These are phyloP conservation scores for Orthosia gothica DNA, from an alignment of 2,888 invertebrate species.

Conservation along the genomic window DNA sequence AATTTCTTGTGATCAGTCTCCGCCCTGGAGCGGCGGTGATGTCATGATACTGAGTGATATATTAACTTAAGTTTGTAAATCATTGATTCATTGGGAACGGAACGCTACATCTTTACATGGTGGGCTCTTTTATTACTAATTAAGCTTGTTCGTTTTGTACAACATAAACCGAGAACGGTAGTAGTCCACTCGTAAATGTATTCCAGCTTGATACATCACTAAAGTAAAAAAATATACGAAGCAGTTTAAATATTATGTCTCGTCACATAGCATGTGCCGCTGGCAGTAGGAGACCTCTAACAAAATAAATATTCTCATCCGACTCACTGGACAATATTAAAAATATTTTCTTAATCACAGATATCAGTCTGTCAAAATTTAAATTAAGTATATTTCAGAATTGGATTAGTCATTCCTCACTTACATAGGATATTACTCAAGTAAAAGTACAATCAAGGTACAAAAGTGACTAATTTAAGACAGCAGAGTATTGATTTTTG, in stretches of 20 bases:
- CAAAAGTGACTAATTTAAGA: slow-evolving; percentile 91
- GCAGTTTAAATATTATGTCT: slow-evolving; percentile 80
- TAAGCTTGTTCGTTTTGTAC: slow-evolving; percentile 84
- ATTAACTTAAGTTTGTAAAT: slow-evolving; percentile 65
- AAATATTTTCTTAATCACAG: slow-evolving; percentile 92
- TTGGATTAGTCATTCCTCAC: slow-evolving; percentile 89
- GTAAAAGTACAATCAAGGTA: slow-evolving; percentile 90
- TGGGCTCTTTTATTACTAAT: slow-evolving; percentile 80
- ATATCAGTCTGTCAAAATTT: slow-evolving; percentile 92
- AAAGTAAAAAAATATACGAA: slow-evolving; percentile 85
- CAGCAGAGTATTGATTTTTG: slow-evolving; percentile 88
- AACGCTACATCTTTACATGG: slow-evolving; percentile 75
- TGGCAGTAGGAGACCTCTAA: slow-evolving; percentile 90
- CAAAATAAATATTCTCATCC: slow-evolving; percentile 91
- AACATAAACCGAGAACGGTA: slow-evolving; percentile 78
- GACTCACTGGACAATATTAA: slow-evolving; percentile 92
- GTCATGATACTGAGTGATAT: slow-evolving; percentile 75
- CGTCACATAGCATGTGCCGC: slow-evolving; percentile 85
- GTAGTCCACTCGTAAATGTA: slow-evolving; percentile 74
- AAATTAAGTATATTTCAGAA: slow-evolving; percentile 92
- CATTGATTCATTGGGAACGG: slow-evolving; percentile 74
- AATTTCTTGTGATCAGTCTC: slow-evolving; percentile 84
- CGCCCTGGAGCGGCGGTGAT: slow-evolving; percentile 75
- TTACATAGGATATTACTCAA: slow-evolving; percentile 88
- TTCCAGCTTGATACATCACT: slow-evolving; percentile 79